These are phyloP conservation scores for Oligia latruncula DNA, from an alignment of 2,888 invertebrate genomes.

Conservation along the genomic window DNA sequence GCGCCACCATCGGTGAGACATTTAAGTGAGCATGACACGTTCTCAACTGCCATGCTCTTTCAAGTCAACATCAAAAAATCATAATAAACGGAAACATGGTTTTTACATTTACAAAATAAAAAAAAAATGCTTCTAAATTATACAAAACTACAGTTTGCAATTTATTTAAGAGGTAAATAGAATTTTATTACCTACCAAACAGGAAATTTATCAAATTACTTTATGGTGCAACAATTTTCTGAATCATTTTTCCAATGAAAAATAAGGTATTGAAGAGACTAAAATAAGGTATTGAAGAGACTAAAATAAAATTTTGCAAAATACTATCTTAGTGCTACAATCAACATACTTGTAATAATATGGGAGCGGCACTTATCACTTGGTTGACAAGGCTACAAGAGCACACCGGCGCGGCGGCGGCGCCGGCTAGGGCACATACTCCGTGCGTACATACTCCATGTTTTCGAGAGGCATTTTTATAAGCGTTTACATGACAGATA, in stretches of 20 bases:
- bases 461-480: background rate
- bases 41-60: too few relatives aligned
- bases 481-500: background rate
- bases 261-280: constrained; percentile 22
- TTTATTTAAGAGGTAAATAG: too few relatives aligned
- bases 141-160: too few relatives aligned
- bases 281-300: constrained; percentile 28
- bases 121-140: too few relatives aligned
- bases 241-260: constrained; percentile 33
- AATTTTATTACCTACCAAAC: too few relatives aligned
- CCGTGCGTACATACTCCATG: background rate
- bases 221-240: constrained; percentile 4
- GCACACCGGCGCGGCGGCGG: background rate
- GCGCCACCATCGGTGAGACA: too few relatives aligned
- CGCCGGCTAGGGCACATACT: background rate
- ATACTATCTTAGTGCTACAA: constrained; percentile 58
- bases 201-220: background rate
- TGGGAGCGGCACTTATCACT: constrained; percentile 74
- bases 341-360: constrained; percentile 47
- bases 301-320: constrained; percentile 43
- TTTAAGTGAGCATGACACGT: too few relatives aligned
- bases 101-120: too few relatives aligned
- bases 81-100: too few relatives aligned
- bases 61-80: too few relatives aligned
- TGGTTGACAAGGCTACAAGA: constrained; percentile 37